phyloP scores from a whole-genome alignment of 2,113 vertebrate genomes.

The Patagioenas fasciata region DNA sequence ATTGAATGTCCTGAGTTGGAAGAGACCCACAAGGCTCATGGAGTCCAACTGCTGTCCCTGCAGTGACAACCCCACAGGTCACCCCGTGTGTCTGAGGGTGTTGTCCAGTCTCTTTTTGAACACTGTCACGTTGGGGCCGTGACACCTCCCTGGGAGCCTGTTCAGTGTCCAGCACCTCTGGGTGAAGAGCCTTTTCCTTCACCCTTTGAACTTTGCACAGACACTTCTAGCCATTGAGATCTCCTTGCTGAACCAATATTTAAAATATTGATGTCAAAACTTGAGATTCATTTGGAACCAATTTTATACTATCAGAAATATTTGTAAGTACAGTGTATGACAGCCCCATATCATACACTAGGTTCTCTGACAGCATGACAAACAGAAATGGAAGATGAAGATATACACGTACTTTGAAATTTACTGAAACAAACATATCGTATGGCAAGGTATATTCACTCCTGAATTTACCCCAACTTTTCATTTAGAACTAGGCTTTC shows the following conservation, averaged over 20 bases:
- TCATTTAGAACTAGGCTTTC: not conserved
- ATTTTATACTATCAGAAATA: not conserved
- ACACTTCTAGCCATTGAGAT: not conserved
- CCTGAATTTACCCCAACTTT: not conserved
- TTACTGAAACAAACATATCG: not conserved
- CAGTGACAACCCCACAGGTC: too few species aligned
- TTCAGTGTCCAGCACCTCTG: too few species aligned
- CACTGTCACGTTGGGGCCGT: too few species aligned
- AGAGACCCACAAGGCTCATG: too few species aligned
- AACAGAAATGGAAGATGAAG: slow-evolving; percentile 57
- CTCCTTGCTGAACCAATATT: not conserved
- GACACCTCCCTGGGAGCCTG: too few species aligned
- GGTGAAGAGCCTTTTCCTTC: too few species aligned
- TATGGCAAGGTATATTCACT: not conserved
- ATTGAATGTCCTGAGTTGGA: too few species aligned
- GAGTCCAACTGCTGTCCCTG: too few species aligned
- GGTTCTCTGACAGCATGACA: slow-evolving; percentile 41
- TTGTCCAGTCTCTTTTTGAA: too few species aligned
- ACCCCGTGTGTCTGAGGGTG: too few species aligned
- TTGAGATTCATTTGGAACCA: not conserved
- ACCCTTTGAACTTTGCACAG: too few species aligned
- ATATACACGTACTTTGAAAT: slow-evolving; percentile 10
- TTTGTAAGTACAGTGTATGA: slow-evolving; percentile 26
- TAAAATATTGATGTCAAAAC: not conserved
- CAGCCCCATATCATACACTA: slow-evolving; percentile 32